Evolutionary conservation across 2,888 invertebrate genomes (phyloP).

Genomic region (Perizoma affinitatum): DNA sequence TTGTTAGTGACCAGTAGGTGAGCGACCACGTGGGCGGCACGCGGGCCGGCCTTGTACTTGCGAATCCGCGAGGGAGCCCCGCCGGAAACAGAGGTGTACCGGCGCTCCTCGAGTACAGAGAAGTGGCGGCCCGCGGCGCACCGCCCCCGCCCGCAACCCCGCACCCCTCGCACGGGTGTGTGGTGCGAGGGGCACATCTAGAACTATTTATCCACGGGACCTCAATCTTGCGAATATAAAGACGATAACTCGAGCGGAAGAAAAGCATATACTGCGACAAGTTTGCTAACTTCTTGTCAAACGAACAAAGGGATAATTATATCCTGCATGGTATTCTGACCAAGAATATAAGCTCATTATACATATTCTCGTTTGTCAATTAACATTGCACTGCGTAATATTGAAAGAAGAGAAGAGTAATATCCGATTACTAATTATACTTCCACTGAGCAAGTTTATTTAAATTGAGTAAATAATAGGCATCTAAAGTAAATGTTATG

Average conservation of each 20-base stretch:
- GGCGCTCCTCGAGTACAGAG: conserved; percentile 82
- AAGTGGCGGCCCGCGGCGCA: conserved; percentile 80
- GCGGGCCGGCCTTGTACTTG: conserved; percentile 64
- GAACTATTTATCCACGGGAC: conserved; percentile 27
- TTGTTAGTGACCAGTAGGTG: conserved; percentile 50
- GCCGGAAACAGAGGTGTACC: conserved; percentile 83
- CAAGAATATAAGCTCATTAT: too few species aligned
- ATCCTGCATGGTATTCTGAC: too few species aligned
- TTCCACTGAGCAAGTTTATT: too few species aligned
- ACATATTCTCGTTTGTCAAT: too few species aligned
- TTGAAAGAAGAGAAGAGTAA: too few species aligned
- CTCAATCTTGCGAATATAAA: conserved; percentile 6
- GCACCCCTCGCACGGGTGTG: conserved; percentile 53
- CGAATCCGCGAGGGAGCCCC: conserved; percentile 78
- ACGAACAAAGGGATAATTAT: too few species aligned
- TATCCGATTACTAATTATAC: too few species aligned
- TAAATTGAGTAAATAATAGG: too few species aligned
- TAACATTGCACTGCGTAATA: too few species aligned
- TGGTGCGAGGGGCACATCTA: conserved; percentile 32
- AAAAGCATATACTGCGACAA: not conserved
- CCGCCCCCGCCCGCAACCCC: conserved; percentile 60
- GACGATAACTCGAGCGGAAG: conserved; percentile 14
- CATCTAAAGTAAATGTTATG: too few species aligned
- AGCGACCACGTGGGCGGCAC: conserved; percentile 77
- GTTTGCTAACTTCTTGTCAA: not conserved